phyloP scores from a whole-genome alignment of 2,888 invertebrate species.

The Geophilus truncorum region DNA sequence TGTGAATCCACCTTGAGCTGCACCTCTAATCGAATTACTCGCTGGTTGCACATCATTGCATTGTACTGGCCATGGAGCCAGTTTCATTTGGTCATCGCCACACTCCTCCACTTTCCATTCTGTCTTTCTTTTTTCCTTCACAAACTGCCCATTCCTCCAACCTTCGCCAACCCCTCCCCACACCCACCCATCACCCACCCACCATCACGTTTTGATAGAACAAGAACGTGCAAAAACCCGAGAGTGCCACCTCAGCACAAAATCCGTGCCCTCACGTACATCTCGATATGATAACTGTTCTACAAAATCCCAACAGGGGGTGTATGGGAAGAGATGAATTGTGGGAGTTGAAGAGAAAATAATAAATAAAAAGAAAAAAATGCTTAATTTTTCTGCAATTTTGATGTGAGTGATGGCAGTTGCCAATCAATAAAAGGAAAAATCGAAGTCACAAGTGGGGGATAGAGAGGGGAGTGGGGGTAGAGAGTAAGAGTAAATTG shows the following conservation, averaged over 20 bases:
- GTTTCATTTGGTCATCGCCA: slow-evolving; percentile 6
- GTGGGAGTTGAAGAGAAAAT: not conserved
- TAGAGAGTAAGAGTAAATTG: not conserved
- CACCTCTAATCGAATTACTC: slow-evolving; percentile 5
- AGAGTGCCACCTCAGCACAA: not conserved
- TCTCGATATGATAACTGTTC: not conserved
- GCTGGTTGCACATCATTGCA: slow-evolving; percentile 10
- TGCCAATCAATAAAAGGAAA: not conserved
- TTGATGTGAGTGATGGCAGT: not conserved
- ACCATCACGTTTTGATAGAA: not conserved
- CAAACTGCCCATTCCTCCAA: not conserved
- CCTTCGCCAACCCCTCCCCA: not conserved
- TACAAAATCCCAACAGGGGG: not conserved
- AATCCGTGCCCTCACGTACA: slow-evolving; percentile 5
- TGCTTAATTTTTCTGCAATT: not conserved
- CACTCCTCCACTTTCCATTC: not conserved
- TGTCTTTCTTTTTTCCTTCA: not conserved
- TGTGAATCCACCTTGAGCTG: not conserved
- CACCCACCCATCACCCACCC: not conserved
- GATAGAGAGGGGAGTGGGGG: not conserved
- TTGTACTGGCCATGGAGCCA: not conserved
- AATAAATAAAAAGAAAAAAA: not conserved
- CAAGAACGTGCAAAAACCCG: not conserved
- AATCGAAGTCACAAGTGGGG: not conserved
- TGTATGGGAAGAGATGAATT: not conserved